These are phyloP conservation scores for Zoanthus sansibaricus DNA, from an alignment of 92 coral and sea anemone species.

Conservation along the genomic window DNA sequence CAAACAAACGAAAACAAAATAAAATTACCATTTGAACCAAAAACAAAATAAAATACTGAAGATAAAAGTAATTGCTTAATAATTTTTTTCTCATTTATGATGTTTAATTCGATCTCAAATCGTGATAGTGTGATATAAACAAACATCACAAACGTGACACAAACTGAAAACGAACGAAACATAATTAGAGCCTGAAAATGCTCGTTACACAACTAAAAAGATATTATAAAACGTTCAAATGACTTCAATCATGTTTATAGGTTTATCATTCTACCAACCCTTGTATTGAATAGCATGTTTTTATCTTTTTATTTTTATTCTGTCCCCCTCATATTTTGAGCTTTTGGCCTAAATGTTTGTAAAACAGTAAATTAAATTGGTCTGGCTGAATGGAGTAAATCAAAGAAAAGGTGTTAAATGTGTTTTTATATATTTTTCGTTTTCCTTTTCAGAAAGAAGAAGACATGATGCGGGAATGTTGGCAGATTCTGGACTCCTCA, in stretches of 20 bases:
- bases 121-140: conserved; percentile 21
- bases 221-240: conserved; percentile 36
- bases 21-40: too few relatives aligned
- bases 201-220: conserved; percentile 46
- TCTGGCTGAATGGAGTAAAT: conserved; percentile 22
- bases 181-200: conserved; percentile 37
- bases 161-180: conserved; percentile 36
- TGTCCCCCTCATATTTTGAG: neutral
- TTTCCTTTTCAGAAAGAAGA: neutral
- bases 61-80: conserved; percentile 24
- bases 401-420: conserved; percentile 28
- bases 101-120: conserved; percentile 25
- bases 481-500: conserved; percentile 29
- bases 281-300: conserved; percentile 44
- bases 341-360: conserved; percentile 16
- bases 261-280: conserved; percentile 43
- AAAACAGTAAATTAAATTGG: neutral
- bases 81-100: conserved; percentile 15
- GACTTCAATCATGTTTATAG: conserved; percentile 36
- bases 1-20: too few relatives aligned
- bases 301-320: conserved; percentile 8
- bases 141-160: conserved; percentile 18
- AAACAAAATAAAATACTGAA: neutral
- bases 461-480: neutral
- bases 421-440: conserved; percentile 11